Conservation (phyloP, 2,888 invertebrate species). For the Caenorhabditis angaria region DNA sequence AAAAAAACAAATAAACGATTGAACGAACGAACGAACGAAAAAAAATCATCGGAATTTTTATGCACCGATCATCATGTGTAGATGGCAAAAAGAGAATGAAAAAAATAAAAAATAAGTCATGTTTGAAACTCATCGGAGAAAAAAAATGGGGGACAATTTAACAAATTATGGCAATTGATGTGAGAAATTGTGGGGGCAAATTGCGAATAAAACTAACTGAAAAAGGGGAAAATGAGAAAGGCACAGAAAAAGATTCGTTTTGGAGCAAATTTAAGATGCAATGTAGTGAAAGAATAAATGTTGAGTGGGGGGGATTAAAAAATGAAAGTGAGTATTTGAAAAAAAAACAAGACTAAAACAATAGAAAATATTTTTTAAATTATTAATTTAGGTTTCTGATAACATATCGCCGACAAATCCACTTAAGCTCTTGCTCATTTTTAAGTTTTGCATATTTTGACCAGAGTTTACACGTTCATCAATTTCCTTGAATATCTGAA, state of each 20-base stretch:
- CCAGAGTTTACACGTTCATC: constrained; percentile 56
- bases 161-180: constrained; percentile 1
- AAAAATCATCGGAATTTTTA: constrained; percentile 1
- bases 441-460: constrained; percentile 49
- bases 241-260: neutral
- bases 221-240: neutral
- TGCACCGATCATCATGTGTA: neutral
- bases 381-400: constrained; percentile 4
- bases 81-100: neutral
- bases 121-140: neutral
- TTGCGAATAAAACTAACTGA: no score
- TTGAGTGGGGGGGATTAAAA: no score
- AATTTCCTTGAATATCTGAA: constrained; percentile 57
- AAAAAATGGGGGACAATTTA: neutral
- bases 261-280: neutral
- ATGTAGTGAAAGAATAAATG: neutral
- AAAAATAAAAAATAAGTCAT: no score
- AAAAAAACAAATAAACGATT: neutral
- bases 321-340: constrained; percentile 1
- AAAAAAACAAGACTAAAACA: neutral
- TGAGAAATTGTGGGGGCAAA: no score
- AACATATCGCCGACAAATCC: constrained; percentile 59
- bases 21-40: no score
- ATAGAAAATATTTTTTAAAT: neutral
- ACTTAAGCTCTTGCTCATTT: constrained; percentile 62